Percentiles rank a stretch among this genome's conserved stretches.
Evolutionary conservation across 2,113 vertebrate species (phyloP).

Genomic region (Xenopus tropicalis): UCB_Xtro_10.0 CM004446.2:82113001-82113500

Average conservation of each 20-base stretch:
- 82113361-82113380: constrained; percentile 26
- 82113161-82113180: neutral
- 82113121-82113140: neutral
- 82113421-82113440: constrained; percentile 13
- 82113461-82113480: constrained; percentile 49
- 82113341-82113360: constrained; percentile 26
- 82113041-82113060: neutral
- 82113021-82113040: neutral
- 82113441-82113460: constrained; percentile 32
- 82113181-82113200: neutral
- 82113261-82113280: neutral
- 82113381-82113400: constrained; percentile 30
- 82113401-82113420: constrained; percentile 24
- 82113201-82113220: neutral
- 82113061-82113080: neutral
- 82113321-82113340: neutral
- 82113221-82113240: no score
- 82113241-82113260: neutral
- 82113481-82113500: constrained; percentile 70
- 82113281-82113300: neutral
- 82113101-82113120: neutral
- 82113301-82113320: neutral
- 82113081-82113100: neutral
- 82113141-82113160: neutral
- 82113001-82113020: no score